These are phyloP conservation scores for Lucilia cuprina DNA, from an alignment of 1,140 invertebrate genomes.

Conservation along the genomic window DNA sequence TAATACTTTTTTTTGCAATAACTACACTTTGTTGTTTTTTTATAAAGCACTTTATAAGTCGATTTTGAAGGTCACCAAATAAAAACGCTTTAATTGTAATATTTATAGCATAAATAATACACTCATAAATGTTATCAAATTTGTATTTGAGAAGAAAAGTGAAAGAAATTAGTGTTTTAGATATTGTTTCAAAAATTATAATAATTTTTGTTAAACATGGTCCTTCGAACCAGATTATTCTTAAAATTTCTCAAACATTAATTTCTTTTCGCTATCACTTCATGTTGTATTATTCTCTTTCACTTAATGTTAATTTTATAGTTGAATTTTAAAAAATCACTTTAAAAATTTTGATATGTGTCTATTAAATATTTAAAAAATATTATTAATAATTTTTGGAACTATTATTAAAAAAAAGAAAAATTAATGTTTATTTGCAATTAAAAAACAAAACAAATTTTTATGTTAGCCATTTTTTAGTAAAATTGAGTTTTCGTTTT, in stretches of 20 bases:
- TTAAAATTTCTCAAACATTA: no score
- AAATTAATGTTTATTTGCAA: not conserved
- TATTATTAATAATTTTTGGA: not conserved
- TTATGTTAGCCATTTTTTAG: slow-evolving; percentile 20
- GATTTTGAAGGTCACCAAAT: no score
- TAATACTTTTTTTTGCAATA: not conserved
- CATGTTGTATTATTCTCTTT: no score
- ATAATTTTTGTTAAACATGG: no score
- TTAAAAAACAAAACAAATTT: not conserved
- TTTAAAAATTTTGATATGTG: not conserved
- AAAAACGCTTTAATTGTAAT: no score
- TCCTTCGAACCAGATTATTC: no score
- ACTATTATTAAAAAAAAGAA: not conserved
- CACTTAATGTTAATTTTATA: not conserved
- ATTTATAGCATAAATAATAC: no score
- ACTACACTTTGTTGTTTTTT: not conserved
- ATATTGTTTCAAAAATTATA: no score
- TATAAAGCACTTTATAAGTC: not conserved
- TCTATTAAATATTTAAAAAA: not conserved
- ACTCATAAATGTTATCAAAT: no score
- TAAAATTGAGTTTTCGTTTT: slow-evolving; percentile 49
- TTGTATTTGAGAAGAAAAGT: no score
- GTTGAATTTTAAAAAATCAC: not conserved
- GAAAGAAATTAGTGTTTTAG: no score
- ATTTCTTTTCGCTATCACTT: no score